Conservation (phyloP, 2,888 invertebrate species). For the Lepidochitona cinerea region DNA sequence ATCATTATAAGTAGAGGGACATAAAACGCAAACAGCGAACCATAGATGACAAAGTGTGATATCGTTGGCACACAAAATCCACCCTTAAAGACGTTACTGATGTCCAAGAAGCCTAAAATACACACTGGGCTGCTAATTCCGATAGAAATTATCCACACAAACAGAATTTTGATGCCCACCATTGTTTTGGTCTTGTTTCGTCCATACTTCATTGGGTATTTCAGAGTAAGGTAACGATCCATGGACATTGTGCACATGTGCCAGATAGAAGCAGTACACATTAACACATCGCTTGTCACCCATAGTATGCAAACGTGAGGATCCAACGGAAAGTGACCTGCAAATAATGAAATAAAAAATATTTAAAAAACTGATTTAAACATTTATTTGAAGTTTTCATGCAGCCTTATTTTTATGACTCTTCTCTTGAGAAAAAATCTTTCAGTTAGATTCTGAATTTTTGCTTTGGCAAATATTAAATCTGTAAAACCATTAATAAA, state of each 20-base stretch:
- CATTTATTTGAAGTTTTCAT: no score
- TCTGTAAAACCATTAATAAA: no score
- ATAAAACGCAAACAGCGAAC: constrained; percentile 95
- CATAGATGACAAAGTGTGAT: constrained; percentile 77
- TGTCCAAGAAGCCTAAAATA: constrained; percentile 61
- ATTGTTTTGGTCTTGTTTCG: constrained; percentile 67
- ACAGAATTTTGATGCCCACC: constrained; percentile 83
- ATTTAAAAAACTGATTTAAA: no score
- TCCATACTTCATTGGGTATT: constrained; percentile 87
- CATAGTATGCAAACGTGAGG: constrained; percentile 82
- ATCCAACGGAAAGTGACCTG: constrained; percentile 88
- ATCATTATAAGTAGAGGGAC: constrained; percentile 96
- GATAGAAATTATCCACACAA: constrained; percentile 91
- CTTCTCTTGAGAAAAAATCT: no score
- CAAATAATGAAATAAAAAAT: constrained; percentile 19
- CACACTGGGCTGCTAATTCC: constrained; percentile 72
- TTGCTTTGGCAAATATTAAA: no score
- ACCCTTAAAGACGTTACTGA: constrained; percentile 51
- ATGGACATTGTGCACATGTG: constrained; percentile 76
- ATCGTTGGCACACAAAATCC: constrained; percentile 58
- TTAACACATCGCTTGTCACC: constrained; percentile 76
- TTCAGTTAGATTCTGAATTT: no score
- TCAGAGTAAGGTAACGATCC: constrained; percentile 86
- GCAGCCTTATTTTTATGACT: no score
- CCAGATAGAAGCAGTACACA: constrained; percentile 75